Percentiles rank a stretch among this genome's conserved stretches.
Conservation (phyloP, 2,113 vertebrate genomes). For the Hyperoodon ampullatus region DNA sequence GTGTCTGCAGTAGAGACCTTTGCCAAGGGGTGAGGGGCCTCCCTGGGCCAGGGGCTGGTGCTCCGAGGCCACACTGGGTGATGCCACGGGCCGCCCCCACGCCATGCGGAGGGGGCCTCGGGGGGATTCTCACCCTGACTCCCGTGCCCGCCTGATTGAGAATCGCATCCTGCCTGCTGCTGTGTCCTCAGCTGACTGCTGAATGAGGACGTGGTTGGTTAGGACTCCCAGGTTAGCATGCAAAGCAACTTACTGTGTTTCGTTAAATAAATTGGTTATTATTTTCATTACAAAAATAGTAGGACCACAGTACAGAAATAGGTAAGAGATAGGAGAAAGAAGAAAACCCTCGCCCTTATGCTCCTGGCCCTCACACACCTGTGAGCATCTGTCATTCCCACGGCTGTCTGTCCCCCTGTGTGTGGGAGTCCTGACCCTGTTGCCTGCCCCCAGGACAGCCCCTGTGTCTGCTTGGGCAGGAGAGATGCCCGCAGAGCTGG, state of each 20-base stretch:
- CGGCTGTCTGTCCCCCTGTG: rapidly evolving
- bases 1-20: constrained; percentile 90
- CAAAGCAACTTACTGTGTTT: not conserved
- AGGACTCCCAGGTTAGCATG: rapidly evolving
- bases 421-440: no score
- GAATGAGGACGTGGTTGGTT: rapidly evolving
- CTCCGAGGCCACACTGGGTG: rapidly evolving
- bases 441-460: no score
- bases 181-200: not conserved
- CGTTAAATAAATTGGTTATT: not conserved
- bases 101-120: rapidly evolving
- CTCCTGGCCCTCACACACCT: no score
- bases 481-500: rapidly evolving
- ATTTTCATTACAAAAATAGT: not conserved
- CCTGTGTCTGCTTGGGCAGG: not conserved
- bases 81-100: rapidly evolving
- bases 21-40: constrained; percentile 90
- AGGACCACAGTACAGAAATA: not conserved
- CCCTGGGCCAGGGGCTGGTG: rapidly evolving
- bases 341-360: rapidly evolving
- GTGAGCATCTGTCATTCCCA: not conserved
- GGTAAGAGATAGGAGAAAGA: not conserved
- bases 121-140: rapidly evolving
- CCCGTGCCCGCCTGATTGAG: rapidly evolving
- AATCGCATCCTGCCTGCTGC: rapidly evolving